A percentile compares a stretch with the other conserved stretches of the same genome.
These are phyloP conservation scores for Blomia tropicalis DNA, from an alignment of 2,888 invertebrate genomes.

Conservation along the genomic window DNA sequence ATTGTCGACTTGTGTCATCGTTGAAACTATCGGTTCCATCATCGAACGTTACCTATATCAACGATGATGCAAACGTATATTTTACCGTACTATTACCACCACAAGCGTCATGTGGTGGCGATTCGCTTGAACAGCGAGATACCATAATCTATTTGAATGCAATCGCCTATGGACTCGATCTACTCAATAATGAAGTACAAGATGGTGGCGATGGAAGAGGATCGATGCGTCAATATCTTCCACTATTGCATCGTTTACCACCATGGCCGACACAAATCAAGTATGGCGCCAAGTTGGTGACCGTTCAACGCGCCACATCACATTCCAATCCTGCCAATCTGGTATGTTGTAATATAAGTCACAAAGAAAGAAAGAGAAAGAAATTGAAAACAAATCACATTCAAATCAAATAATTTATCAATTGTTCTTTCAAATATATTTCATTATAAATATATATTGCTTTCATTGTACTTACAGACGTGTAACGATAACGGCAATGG, in stretches of 20 bases:
- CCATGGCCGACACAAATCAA: background rate
- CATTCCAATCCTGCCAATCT: background rate
- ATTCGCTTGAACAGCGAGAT: background rate
- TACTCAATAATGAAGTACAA: background rate
- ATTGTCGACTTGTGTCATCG: background rate
- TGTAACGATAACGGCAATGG: background rate
- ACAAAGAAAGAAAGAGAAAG: too few species aligned
- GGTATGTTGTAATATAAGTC: too few species aligned
- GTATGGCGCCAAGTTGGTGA: background rate
- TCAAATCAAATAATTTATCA: background rate
- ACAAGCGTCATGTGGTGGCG: background rate
- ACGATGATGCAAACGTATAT: slow-evolving; percentile 2
- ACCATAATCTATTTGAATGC: slow-evolving; percentile 11
- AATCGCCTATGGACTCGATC: background rate
- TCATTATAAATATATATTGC: background rate
- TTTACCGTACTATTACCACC: slow-evolving; percentile 13
- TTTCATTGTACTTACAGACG: background rate
- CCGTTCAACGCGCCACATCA: background rate
- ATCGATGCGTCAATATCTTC: background rate
- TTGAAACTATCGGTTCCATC: background rate
- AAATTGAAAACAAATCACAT: too few species aligned
- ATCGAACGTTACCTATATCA: slow-evolving; percentile 6
- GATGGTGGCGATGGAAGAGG: background rate
- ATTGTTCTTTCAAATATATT: background rate
- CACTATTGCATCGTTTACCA: slow-evolving; percentile 1